These are phyloP conservation scores for Chaunax sp. DNA, from an alignment of 2,797 vertebrate genomes.

Conservation along the genomic window DNA sequence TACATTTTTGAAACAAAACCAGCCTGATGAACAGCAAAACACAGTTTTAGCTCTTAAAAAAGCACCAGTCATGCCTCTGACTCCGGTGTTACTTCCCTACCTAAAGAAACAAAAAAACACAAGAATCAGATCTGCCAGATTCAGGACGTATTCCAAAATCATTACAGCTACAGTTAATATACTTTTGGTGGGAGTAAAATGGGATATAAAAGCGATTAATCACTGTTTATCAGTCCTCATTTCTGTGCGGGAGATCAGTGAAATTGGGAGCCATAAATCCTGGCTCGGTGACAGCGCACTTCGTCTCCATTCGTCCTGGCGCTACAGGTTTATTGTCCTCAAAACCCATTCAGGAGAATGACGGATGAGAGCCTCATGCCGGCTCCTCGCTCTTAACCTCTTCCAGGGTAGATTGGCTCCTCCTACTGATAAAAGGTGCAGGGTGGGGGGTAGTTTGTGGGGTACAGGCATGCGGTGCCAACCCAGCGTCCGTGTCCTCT, in stretches of 20 bases:
- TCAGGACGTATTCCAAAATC: conserved; percentile 75
- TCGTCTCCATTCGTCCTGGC: conserved; percentile 87
- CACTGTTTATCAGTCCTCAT: conserved; percentile 89
- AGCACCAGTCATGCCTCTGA: not conserved
- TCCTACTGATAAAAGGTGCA: conserved; percentile 49
- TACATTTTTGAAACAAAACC: conserved; percentile 69
- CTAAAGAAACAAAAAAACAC: conserved; percentile 12
- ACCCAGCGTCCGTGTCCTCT: conserved; percentile 46
- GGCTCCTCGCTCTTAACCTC: conserved; percentile 74
- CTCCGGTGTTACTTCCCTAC: not conserved
- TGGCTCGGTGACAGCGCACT: conserved; percentile 84
- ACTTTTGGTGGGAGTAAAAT: conserved; percentile 83
- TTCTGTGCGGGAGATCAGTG: conserved; percentile 87
- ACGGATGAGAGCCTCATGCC: conserved; percentile 82
- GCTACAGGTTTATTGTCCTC: conserved; percentile 90
- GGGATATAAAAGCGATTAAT: conserved; percentile 88
- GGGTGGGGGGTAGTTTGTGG: conserved; percentile 2
- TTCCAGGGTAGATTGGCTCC: conserved; percentile 66
- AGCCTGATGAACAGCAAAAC: conserved; percentile 61
- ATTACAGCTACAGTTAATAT: conserved; percentile 84
- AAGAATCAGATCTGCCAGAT: conserved; percentile 23
- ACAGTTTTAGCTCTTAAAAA: conserved; percentile 18
- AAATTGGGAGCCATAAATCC: conserved; percentile 89
- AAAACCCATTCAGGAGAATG: conserved; percentile 89
- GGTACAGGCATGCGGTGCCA: conserved; percentile 49